Base-by-base conservation (phyloP, 2,888 invertebrate species). In the Napeogenes inachia region DNA sequence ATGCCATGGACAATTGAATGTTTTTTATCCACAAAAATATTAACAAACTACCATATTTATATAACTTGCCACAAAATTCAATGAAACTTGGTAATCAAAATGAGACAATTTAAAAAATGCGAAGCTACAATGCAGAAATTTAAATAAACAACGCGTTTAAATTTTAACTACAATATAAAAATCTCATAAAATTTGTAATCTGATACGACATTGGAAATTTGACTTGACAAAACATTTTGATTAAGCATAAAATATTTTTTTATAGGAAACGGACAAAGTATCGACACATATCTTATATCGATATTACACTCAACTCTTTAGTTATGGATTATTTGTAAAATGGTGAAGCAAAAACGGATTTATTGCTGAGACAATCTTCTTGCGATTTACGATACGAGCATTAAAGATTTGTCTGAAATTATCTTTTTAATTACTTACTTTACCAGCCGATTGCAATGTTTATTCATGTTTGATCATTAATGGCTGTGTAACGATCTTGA, bases 351-450 rank as follows among this genome's bases (percentile, higher is more conserved):
- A 65, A 57, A 66, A 68, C 60, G 58, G 60, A 68, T 60, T 64
- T 66, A 65, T 64, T 60, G 60, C 59, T 57, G 54, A 60, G 61
- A 64, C 66, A 64, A 66, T 68, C 33, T 57, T 64, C 55, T 59
- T 63, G 80, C 78, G 69, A 81, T 81, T 81, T 80, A 84, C 77
- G 73, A 74, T 71, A 73, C 76, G 73, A 78, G 76, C 76, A 80
- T 81, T 76, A 75, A 62, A 75, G 78, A 78, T 80, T 77, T 67
- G 80, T 80, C 79, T 75, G 75, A 72, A 71, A 71, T 81, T 80
- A 75, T 80, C 68, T 70, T 75, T 74, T 84, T 82, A 82, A 83
- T 85, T 82, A 80, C 70, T 78, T 73, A 81, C 57, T 85, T 82
- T 81, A 82, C 79, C 73, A 71, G 70, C 64, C 69, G 65, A 69